These are phyloP conservation scores for Mastigias papua DNA, from an alignment of 30 jellyfish, hydroid and myxozoan species.

Conservation along the genomic window DNA sequence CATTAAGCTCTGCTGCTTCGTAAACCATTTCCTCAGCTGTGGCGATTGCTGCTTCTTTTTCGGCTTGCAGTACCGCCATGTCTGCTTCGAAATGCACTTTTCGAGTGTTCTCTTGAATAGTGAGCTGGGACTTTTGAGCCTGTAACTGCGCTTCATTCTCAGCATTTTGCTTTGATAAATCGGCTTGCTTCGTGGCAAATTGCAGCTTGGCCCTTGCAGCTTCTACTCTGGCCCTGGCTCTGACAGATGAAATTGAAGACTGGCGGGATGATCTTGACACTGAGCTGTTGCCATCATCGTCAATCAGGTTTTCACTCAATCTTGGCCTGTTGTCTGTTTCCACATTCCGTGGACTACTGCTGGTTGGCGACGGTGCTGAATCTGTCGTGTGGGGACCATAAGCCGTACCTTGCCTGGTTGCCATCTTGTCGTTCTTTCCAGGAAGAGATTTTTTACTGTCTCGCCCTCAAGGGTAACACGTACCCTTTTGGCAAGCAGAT, in stretches of 20 bases:
- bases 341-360: slow-evolving; percentile 3
- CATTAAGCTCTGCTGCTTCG: slow-evolving; percentile 29
- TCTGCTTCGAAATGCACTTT: slow-evolving; percentile 4
- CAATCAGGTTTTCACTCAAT: neutral
- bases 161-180: slow-evolving; percentile 8
- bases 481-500: slow-evolving; percentile 36
- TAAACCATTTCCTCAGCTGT: slow-evolving; percentile 27
- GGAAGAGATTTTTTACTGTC: slow-evolving; percentile 26
- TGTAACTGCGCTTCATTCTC: slow-evolving; percentile 22
- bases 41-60: slow-evolving; percentile 39
- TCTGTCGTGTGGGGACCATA: slow-evolving; percentile 17
- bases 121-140: slow-evolving; percentile 22
- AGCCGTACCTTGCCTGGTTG: slow-evolving; percentile 21
- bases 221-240: slow-evolving; percentile 35
- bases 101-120: neutral
- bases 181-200: slow-evolving; percentile 30
- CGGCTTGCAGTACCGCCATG: slow-evolving; percentile 35
- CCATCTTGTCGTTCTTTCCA: slow-evolving; percentile 4
- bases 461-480: slow-evolving; percentile 14
- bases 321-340: neutral
- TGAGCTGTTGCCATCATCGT: neutral
- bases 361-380: slow-evolving; percentile 7
- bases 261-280: slow-evolving; percentile 4
- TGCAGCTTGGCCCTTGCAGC: slow-evolving; percentile 30
- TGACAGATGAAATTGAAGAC: neutral